Base-by-base conservation (phyloP, 2,113 vertebrate genomes). In the Delphinus delphis region DNA sequence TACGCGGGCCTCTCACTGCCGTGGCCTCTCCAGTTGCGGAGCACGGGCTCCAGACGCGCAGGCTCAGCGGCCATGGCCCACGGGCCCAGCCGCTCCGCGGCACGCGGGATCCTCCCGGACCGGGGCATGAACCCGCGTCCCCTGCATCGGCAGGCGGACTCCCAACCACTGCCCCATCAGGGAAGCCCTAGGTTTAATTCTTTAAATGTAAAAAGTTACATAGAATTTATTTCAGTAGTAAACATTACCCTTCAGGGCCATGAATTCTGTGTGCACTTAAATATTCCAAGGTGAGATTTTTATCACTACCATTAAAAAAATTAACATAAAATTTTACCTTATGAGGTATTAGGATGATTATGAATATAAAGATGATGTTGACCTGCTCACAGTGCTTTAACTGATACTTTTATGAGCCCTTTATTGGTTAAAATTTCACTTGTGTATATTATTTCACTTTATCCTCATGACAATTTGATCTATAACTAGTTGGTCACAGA, bases 371-470 rank as follows among this genome's bases (percentile, higher is more conserved):
- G n/a, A 53, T 53, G 23, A 71, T 60, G 15, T 44, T 62, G 36
- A 58, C 31, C 50, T 2, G 28, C 1, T 31, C 1, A 31, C 4
- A 93, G 12, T 33, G 50, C 4, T 44, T 62, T 67, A 77, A 25
- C 7, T 83, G 62, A 41, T 25, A 83, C 4, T 31, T 87, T 79
- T 50, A 77, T 79, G 38, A 55, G 47, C 15, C 0, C 38, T 25
- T 93, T 79, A 81, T 88, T 91, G 38, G 25, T 88, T 91, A 68
- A 76, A 97, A 53, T 73, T 60, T 91, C 41, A 91, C 53, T 95
- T 25, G 31, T n/a, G 11, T 36, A 31, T 83, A 23, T 88, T n/a
- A 63, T n/a, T 1, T 65, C 17, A 87, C 3, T 85, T 41, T 38
- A 81, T 80, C 15, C 13, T 68, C 65, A 62, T 36, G 73, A 65